A percentile compares a stretch with the other conserved stretches of the same genome.
Evolutionary conservation across 2,113 vertebrate genomes (phyloP).

Genomic region (Axis porcinus): DNA sequence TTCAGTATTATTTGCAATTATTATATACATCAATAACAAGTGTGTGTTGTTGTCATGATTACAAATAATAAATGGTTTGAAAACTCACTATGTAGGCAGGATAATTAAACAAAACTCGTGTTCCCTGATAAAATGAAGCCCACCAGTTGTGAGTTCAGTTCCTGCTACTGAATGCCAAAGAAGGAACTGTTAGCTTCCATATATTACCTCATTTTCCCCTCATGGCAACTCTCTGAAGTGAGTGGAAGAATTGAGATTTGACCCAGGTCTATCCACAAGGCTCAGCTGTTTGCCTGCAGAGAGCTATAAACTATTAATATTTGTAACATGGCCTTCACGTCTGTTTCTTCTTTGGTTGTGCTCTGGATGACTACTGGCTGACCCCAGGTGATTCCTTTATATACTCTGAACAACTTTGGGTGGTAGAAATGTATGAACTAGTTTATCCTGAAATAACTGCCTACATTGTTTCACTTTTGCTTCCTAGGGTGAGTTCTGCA

Average conservation of each 20-base stretch:
- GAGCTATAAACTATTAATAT: not conserved
- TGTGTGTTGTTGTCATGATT: not conserved
- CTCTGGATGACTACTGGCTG: not conserved
- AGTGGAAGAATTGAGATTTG: not conserved
- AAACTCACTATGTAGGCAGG: not conserved
- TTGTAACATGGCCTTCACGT: not conserved
- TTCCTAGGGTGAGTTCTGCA: constrained; percentile 96
- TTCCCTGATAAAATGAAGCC: not conserved
- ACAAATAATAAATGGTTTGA: not conserved
- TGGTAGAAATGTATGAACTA: not conserved
- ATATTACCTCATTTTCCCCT: not conserved
- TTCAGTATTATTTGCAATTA: not conserved
- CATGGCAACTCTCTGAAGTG: not conserved
- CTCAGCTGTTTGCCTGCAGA: not conserved
- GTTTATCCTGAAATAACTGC: not conserved
- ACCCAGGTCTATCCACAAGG: not conserved
- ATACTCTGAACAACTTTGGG: not conserved
- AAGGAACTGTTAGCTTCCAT: not conserved
- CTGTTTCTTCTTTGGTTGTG: not conserved
- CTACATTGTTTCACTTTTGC: constrained; percentile 4
- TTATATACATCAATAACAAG: not conserved
- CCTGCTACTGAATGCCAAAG: not conserved
- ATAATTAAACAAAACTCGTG: not conserved
- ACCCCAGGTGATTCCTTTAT: not conserved
- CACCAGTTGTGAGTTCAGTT: not conserved